Conservation (phyloP, 2,797 vertebrate genomes). For the Crocidura indochinensis region DNA sequence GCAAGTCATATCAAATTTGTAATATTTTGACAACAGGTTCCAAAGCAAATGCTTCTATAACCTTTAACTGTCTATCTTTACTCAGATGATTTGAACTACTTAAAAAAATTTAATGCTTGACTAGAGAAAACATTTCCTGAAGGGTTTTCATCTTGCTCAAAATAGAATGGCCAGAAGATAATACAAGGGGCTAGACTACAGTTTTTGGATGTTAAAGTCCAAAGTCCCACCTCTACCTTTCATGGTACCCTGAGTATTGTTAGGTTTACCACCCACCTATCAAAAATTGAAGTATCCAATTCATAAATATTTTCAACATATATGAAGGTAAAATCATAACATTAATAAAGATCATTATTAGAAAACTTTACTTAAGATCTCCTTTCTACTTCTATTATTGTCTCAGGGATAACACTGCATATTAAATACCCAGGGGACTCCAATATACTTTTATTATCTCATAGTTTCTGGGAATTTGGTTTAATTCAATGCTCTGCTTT, state of each 20-base stretch:
- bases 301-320: slow-evolving; percentile 14
- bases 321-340: neutral
- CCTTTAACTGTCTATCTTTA: slow-evolving; percentile 67
- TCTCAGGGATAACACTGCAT: neutral
- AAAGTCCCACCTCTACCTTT: no score
- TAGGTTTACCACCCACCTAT: neutral
- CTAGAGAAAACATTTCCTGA: slow-evolving; percentile 32
- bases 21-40: slow-evolving; percentile 78
- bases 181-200: no score
- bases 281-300: neutral
- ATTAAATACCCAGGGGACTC: neutral
- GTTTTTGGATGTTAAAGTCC: no score
- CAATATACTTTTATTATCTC: neutral
- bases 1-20: slow-evolving; percentile 69
- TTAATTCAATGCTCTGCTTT: neutral
- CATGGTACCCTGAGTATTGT: no score
- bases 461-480: neutral
- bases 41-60: slow-evolving; percentile 68
- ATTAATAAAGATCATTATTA: neutral
- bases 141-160: slow-evolving; percentile 54
- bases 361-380: neutral
- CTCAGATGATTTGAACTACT: slow-evolving; percentile 67
- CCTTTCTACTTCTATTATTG: neutral
- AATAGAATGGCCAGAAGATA: neutral
- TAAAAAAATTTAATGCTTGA: slow-evolving; percentile 53